Conservation (phyloP, 2,888 invertebrate genomes). For the Andrena bicolor region DNA sequence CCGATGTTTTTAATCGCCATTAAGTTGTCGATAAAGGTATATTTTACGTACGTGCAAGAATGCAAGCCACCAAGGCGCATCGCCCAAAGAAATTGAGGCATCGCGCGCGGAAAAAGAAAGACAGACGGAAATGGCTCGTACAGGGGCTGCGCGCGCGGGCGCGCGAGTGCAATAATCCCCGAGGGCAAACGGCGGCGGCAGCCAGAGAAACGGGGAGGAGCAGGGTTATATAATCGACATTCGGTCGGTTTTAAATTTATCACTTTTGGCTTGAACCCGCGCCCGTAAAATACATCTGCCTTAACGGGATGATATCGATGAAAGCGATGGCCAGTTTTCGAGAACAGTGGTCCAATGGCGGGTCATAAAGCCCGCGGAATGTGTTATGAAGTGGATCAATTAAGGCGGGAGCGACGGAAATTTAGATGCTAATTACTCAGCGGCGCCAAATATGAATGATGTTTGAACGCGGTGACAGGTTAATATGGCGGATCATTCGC, state of each 20-base stretch:
- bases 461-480: constrained; percentile 37
- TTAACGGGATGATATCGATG: constrained; percentile 62
- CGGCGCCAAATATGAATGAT: constrained; percentile 41
- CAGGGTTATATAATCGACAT: constrained; percentile 48
- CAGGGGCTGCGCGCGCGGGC: not conserved
- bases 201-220: constrained; percentile 22
- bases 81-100: constrained; percentile 5
- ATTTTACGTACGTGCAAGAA: not conserved
- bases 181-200: not conserved
- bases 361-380: constrained; percentile 46
- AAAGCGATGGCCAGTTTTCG: constrained; percentile 58
- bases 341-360: constrained; percentile 34
- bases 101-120: not conserved
- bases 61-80: not conserved
- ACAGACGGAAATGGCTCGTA: not conserved
- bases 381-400: constrained; percentile 60
- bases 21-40: not conserved
- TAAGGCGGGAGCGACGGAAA: constrained; percentile 54
- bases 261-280: constrained; percentile 51
- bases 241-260: constrained; percentile 54
- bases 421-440: constrained; percentile 57
- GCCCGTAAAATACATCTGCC: constrained; percentile 55
- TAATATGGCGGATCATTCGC: constrained; percentile 27
- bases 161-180: constrained; percentile 22
- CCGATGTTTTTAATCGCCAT: constrained; percentile 2